A percentile compares a stretch with the other conserved stretches of the same genome.
phyloP scores from a whole-genome alignment of 35 echinoderm and acorn worm species.

The Ophioderma brevispina region DNA sequence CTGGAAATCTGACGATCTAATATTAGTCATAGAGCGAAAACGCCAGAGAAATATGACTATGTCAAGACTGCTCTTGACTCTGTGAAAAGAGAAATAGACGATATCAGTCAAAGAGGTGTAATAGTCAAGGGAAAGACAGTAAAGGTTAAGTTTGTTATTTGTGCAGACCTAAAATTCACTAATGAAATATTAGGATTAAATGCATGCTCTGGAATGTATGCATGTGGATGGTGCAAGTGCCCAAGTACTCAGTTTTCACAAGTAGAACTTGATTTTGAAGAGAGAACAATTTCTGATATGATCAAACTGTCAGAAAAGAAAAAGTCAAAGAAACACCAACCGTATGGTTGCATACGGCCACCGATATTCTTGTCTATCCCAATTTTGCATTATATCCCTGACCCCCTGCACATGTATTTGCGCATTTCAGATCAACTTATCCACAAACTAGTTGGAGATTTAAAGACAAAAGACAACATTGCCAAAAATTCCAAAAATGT shows the following conservation, averaged over 20 bases:
- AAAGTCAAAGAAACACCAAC: neutral
- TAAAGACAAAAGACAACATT: conserved; percentile 37
- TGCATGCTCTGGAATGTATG: conserved; percentile 11
- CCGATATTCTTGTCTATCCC: conserved; percentile 52
- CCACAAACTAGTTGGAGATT: conserved; percentile 5
- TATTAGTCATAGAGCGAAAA: neutral
- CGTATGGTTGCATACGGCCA: conserved; percentile 24
- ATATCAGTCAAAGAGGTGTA: neutral
- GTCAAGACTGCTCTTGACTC: neutral
- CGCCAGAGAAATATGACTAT: conserved; percentile 1
- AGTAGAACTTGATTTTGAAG: neutral
- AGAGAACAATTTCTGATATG: conserved; percentile 53
- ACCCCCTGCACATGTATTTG: conserved; percentile 54
- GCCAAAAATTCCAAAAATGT: conserved; percentile 36
- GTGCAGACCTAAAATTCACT: conserved; percentile 27
- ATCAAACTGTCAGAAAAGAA: neutral
- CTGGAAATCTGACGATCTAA: conserved; percentile 14
- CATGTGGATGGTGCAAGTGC: conserved; percentile 20
- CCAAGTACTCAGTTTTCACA: neutral
- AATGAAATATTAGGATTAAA: conserved; percentile 15
- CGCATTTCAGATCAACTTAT: conserved; percentile 55
- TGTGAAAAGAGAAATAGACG: neutral
- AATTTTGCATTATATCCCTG: conserved; percentile 33
- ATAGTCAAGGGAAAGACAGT: neutral
- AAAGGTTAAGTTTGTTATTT: conserved; percentile 3